These are phyloP conservation scores for Dissostichus mawsoni DNA, from an alignment of 2,113 vertebrate genomes.

Conservation along the genomic window DNA sequence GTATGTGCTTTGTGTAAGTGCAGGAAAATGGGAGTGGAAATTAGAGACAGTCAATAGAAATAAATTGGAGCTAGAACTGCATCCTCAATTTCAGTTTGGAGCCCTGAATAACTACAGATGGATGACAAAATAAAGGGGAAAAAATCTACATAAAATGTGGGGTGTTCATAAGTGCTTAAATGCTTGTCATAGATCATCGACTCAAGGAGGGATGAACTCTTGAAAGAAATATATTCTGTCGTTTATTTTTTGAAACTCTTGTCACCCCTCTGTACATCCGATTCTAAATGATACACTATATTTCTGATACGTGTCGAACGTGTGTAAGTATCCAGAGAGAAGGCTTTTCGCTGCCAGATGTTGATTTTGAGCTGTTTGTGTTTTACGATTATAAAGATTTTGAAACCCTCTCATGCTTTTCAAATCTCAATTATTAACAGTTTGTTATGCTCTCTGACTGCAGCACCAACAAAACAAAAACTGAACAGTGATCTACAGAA, in stretches of 20 bases:
- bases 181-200: background rate
- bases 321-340: conserved; percentile 21
- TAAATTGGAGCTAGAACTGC: background rate
- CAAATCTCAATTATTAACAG: background rate
- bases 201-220: background rate
- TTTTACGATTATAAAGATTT: conserved; percentile 74
- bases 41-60: background rate
- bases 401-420: conserved; percentile 36
- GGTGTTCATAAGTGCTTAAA: background rate
- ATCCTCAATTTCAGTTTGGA: conserved; percentile 1
- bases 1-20: background rate
- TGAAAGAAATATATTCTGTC: background rate
- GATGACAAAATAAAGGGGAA: background rate
- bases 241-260: background rate
- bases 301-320: conserved; percentile 11
- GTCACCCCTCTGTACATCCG: background rate
- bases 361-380: conserved; percentile 50
- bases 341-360: conserved; percentile 59
- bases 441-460: background rate
- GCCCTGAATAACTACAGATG: conserved; percentile 3
- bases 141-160: background rate
- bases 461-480: background rate
- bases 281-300: conserved; percentile 12
- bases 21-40: conserved; percentile 7
- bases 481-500: background rate